phyloP scores from a whole-genome alignment of 2,113 vertebrate genomes.

The Pseudorasbora parva region DNA sequence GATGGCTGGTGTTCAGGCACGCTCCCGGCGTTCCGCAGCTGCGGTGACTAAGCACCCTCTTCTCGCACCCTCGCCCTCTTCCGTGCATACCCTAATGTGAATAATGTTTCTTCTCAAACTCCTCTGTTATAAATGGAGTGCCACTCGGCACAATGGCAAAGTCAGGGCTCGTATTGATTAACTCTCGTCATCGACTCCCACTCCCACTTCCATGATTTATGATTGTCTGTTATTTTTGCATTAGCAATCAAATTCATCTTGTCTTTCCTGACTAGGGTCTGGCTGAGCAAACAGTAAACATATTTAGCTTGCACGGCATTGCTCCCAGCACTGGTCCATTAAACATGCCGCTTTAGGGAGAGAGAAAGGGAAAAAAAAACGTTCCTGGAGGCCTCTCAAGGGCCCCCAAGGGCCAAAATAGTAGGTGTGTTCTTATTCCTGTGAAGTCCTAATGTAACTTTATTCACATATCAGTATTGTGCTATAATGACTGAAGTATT shows the following conservation, averaged over 20 bases:
- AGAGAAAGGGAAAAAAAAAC: too few relatives aligned
- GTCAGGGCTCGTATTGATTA: slow-evolving; percentile 94
- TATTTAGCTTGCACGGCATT: slow-evolving; percentile 55
- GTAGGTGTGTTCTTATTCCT: slow-evolving; percentile 36
- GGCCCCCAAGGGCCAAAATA: slow-evolving; percentile 33
- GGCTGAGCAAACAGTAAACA: slow-evolving; percentile 85
- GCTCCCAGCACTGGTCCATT: slow-evolving; percentile 48
- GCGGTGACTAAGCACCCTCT: slow-evolving; percentile 60
- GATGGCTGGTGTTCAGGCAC: slow-evolving; percentile 52
- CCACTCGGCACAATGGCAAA: slow-evolving; percentile 93
- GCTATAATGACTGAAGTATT: neutral
- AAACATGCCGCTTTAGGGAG: slow-evolving; percentile 32
- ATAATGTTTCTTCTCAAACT: slow-evolving; percentile 81
- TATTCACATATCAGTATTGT: slow-evolving; percentile 7
- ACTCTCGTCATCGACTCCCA: slow-evolving; percentile 89
- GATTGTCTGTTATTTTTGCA: slow-evolving; percentile 94
- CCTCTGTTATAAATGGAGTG: slow-evolving; percentile 91
- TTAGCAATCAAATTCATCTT: slow-evolving; percentile 95
- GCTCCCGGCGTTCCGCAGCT: slow-evolving; percentile 35
- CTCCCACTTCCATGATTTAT: slow-evolving; percentile 90
- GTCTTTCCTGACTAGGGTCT: slow-evolving; percentile 82
- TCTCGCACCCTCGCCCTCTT: slow-evolving; percentile 46
- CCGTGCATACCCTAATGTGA: slow-evolving; percentile 80
- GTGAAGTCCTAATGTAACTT: slow-evolving; percentile 18
- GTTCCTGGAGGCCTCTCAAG: slow-evolving; percentile 8